Evolutionary conservation across 2,888 invertebrate species (phyloP).

Genomic region (Troides oblongomaculatus): DNA sequence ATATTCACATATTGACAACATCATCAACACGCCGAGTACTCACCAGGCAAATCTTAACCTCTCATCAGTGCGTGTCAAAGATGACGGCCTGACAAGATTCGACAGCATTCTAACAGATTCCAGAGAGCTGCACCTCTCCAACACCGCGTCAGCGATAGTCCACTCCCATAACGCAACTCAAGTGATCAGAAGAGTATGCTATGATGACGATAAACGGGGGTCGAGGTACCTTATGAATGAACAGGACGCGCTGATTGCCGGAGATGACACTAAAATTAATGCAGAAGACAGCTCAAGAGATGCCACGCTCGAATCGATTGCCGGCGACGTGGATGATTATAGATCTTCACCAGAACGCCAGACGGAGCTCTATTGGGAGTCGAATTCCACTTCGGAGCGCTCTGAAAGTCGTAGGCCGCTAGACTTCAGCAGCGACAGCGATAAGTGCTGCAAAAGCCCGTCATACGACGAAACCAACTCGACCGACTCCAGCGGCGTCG

Average conservation of each 20-base stretch:
- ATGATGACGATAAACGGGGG: conserved; percentile 55
- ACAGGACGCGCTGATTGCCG: conserved; percentile 52
- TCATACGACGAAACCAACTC: conserved; percentile 67
- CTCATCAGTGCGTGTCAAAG: conserved; percentile 62
- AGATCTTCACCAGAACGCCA: conserved; percentile 65
- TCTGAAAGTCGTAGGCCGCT: conserved; percentile 57
- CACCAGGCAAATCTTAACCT: conserved; percentile 51
- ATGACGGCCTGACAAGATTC: conserved; percentile 59
- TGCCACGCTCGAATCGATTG: conserved; percentile 53
- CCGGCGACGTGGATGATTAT: conserved; percentile 55
- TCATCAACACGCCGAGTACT: conserved; percentile 54
- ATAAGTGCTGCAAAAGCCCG: conserved; percentile 74
- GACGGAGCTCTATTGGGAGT: conserved; percentile 72
- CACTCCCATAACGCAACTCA: conserved; percentile 67
- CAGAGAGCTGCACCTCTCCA: conserved; percentile 59
- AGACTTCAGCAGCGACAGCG: conserved; percentile 73
- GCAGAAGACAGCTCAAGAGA: conserved; percentile 62
- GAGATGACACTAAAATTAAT: conserved; percentile 58
- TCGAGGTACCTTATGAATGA: conserved; percentile 57
- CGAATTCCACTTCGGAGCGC: conserved; percentile 63
- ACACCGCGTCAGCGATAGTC: conserved; percentile 63
- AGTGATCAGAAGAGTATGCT: conserved; percentile 67
- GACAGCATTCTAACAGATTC: conserved; percentile 61
- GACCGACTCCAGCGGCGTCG: conserved; percentile 65
- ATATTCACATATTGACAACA: conserved; percentile 63